Base-by-base conservation (phyloP, 2,113 vertebrate genomes). In the Salvelinus alpinus region DNA sequence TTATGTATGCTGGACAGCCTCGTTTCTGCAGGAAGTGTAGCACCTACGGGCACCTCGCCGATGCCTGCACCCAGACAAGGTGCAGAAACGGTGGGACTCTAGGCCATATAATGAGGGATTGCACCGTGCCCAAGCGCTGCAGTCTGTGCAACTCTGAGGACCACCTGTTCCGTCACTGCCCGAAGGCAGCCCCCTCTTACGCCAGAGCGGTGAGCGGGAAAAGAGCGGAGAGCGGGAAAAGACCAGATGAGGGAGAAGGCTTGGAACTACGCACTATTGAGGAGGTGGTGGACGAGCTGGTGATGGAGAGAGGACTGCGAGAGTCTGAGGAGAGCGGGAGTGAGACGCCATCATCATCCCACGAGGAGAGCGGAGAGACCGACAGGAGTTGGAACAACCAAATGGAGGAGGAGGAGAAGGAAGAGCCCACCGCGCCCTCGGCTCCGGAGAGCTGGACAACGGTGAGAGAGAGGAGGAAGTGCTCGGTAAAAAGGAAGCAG, bases 361-460 rank as follows among this genome's bases (percentile, higher is more conserved):
- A 4, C 5, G n/a, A 11, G 66, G 66, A 9, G 2, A 34, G 4
- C 31, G 16, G 29, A 27, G 12, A 1, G 1, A 4, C 5, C 0
- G 25, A 1, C 3, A 13, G 22, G 9, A 64, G 62, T 64, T 65
- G 27, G 3, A 27, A 1, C 4, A n/a, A 38, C 1, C 25, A 13
- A 9, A 18, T 20, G 0, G 66, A 34, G 66, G 9, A 34, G 66
- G 9, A 18, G 18, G 18, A 3, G 0, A 1, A 12, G 1, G 31
- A 0, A 3, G 14, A 25, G 4, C 0, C 66, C 4, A 29, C 4
- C 13, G 6, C 0, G 5, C 18, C 1, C 14, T 4, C 1, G 3
- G 64, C 8, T 1, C 18, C 1, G 4, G 65, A 1, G 62, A 7
- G 9, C n/a, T 13, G 2, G 24, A 27, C 13, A 9, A 64, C 3